Conservation (phyloP, 2,888 invertebrate genomes). For the Lasiommata megera region DNA sequence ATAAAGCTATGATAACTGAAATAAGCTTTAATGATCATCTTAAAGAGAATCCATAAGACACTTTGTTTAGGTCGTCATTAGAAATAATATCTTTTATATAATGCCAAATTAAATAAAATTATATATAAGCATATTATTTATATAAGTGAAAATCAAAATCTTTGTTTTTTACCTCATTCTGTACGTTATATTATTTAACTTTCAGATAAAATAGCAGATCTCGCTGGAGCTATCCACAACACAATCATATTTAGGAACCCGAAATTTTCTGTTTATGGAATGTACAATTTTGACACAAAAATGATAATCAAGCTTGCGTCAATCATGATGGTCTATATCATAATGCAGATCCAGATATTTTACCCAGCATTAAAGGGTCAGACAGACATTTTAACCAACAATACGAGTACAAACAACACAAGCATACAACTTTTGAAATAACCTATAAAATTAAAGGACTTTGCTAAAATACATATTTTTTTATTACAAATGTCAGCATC, state of each 20-base stretch:
- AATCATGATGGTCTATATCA: not conserved
- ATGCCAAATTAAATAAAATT: not conserved
- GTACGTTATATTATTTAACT: constrained; percentile 1
- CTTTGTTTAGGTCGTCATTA: not conserved
- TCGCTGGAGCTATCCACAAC: not conserved
- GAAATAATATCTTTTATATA: not conserved
- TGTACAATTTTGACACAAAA: not conserved
- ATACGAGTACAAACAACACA: too few relatives aligned
- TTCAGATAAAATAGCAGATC: not conserved
- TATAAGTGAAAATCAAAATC: too few relatives aligned
- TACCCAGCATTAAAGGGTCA: not conserved
- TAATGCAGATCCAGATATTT: not conserved
- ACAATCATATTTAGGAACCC: not conserved
- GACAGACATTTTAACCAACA: too few relatives aligned
- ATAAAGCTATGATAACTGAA: too few relatives aligned
- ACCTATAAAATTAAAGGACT: too few relatives aligned
- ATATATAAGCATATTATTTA: too few relatives aligned
- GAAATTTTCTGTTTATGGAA: not conserved
- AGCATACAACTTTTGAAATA: too few relatives aligned
- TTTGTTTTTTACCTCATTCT: too few relatives aligned
- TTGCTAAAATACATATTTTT: too few relatives aligned
- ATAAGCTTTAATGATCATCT: too few relatives aligned
- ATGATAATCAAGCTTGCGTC: not conserved
- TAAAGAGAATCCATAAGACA: not conserved
- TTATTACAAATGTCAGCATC: too few relatives aligned